Evolutionary conservation across 2,888 invertebrate genomes (phyloP), one percentile per base, ranked within the genome.

Genomic region (Pterobdella sp.): DNA sequence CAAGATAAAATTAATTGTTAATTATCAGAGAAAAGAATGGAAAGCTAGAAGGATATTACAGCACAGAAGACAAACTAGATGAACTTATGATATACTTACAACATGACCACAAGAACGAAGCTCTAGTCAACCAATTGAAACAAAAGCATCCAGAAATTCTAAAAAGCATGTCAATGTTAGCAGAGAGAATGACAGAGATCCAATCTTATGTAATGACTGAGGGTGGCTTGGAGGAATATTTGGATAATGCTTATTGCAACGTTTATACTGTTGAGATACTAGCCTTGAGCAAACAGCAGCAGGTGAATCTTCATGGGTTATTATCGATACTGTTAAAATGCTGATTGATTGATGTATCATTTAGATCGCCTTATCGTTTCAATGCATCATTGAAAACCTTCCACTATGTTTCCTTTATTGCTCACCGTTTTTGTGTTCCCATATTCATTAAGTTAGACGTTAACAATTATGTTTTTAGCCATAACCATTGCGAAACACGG

Each of bases 261-360:
- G 93, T 94, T 81, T 97, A 92, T 83, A 89, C 90, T 37, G 88
- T 88, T 7, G 94, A 94, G 84, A 86, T 91, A 0, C 88, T 94
- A 75, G 94, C 96, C 1, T 86, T 96, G 76, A 95, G 94, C 82
- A 95, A 95, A 82, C 90, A 92, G 0, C 94, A 95, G 81, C 89
- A 95, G 77, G 94, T 94, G 83, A 22, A 22, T 42, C 49, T 42
- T n/a, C n/a, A n/a, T n/a, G n/a, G n/a, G n/a, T n/a, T n/a, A n/a
- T n/a, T n/a, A n/a, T n/a, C n/a, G n/a, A n/a, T n/a, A n/a, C n/a
- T n/a, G n/a, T n/a, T n/a, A n/a, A n/a, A n/a, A n/a, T n/a, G n/a
- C n/a, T n/a, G n/a, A n/a, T n/a, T n/a, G n/a, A n/a, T n/a, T n/a
- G n/a, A n/a, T n/a, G n/a, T n/a, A n/a, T n/a, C n/a, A n/a, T n/a